Conservation (phyloP, 2,797 vertebrate species). For the Sebastes minor region DNA sequence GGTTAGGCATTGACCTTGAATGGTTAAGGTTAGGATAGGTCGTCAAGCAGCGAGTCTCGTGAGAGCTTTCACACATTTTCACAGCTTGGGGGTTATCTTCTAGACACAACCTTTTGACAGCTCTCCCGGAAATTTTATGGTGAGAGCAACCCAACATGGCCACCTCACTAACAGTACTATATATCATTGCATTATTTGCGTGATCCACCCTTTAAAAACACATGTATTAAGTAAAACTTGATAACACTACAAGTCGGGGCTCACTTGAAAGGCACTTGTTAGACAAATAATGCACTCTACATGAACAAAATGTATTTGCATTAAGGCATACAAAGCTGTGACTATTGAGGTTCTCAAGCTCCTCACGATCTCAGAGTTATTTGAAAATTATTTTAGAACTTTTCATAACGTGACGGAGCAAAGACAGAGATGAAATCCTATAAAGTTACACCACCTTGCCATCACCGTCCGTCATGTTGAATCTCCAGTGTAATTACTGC, state of each 20-base stretch:
- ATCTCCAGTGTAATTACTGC: slow-evolving; percentile 20
- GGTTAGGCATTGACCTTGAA: too few species aligned
- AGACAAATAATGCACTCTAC: neutral
- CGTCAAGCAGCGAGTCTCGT: neutral
- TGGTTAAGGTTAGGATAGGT: too few species aligned
- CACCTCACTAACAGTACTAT: neutral
- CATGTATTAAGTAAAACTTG: neutral
- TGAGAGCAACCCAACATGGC: neutral
- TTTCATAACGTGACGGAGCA: neutral
- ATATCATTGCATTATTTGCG: neutral
- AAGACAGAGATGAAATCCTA: neutral
- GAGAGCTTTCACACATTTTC: neutral
- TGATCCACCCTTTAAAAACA: neutral
- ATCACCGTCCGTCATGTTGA: neutral
- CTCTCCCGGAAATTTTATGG: neutral
- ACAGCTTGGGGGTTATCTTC: neutral
- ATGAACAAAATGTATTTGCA: neutral
- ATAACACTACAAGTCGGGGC: neutral
- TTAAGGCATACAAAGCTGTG: neutral
- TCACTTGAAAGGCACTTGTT: neutral
- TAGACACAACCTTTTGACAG: neutral
- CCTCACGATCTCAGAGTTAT: neutral
- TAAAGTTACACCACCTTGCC: neutral
- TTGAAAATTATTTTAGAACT: neutral
- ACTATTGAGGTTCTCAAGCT: neutral